Base-by-base conservation (phyloP, 2,888 invertebrate species). In the Globia sparganii region DNA sequence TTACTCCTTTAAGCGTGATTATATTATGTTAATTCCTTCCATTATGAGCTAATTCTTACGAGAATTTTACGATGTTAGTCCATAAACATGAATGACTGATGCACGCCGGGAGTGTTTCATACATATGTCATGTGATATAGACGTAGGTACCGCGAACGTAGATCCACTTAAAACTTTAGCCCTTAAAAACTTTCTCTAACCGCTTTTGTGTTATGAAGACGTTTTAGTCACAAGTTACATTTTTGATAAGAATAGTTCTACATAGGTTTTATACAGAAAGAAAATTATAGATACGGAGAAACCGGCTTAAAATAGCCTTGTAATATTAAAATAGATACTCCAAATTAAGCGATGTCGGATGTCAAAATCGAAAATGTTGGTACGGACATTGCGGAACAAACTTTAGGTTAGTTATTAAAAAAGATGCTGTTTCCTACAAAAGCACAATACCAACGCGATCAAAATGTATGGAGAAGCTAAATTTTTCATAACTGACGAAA, bases 111-210 rank as follows among this genome's bases (percentile, higher is more conserved):
- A 75, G 37, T 46, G 58, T 75, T 59, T 18, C 40, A 64, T 68
- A 68, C 37, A 34, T 37, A 77, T 25, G 13, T 53, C 70, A 68
- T 34, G 40, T 66, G n/a, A n/a, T n/a, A n/a, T n/a, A n/a, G n/a
- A n/a, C 8, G 2, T 43, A 31, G 15, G 56, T 28, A 28, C 15
- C 18, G 28, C 8, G 15, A 43, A 64, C 61, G n/a, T 28, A 9
- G 37, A 81, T 49, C 61, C 82, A 81, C 82, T 80, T 81, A 75
- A 62, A 80, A 80, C 82, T 80, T 81, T 49, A 61, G 40, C 25
- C 46, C 65, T 75, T 69, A 66, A 75, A 80, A 80, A 80, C 46
- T 81, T 80, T 66, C 31, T 58, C 53, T 34, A 13, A 28, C 15
- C 18, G 34, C 66, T 70, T 81, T 58, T 56, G 34, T 43, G 5